Percentiles rank a stretch among this genome's conserved stretches.
Evolutionary conservation across 2,113 vertebrate species (phyloP).

Genomic region (Chloroceryle aenea): DNA sequence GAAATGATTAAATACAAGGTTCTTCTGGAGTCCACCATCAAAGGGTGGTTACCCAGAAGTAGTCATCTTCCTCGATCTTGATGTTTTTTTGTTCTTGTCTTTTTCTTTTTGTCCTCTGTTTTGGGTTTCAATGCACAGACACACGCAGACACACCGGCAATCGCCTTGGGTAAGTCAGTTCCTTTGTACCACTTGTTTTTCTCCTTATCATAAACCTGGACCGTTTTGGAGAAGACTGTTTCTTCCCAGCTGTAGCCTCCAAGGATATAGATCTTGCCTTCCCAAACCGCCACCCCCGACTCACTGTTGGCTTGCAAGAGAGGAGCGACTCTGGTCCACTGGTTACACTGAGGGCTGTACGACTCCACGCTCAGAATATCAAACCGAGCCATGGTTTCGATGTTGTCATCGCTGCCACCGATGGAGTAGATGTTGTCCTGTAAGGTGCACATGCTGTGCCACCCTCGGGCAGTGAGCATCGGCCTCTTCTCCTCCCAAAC

Average conservation of each 20-base stretch:
- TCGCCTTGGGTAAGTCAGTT: constrained; percentile 87
- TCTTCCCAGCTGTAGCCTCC: constrained; percentile 97
- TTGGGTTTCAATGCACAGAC: constrained; percentile 84
- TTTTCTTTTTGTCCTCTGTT: constrained; percentile 80
- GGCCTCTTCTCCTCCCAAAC: constrained; percentile 87
- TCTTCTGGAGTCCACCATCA: not conserved
- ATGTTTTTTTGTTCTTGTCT: constrained; percentile 66
- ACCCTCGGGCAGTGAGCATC: constrained; percentile 89
- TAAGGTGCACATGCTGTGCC: constrained; percentile 96
- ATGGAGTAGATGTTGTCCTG: constrained; percentile 88
- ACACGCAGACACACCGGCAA: constrained; percentile 89
- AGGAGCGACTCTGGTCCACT: constrained; percentile 88
- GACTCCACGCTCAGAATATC: constrained; percentile 92
- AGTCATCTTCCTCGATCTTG: constrained; percentile 71
- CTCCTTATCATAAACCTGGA: constrained; percentile 88
- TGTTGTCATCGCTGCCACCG: constrained; percentile 90
- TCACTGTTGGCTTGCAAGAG: constrained; percentile 92
- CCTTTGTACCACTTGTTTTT: constrained; percentile 85
- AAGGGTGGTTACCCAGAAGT: not conserved
- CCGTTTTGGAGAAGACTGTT: constrained; percentile 87
- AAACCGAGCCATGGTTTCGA: constrained; percentile 90
- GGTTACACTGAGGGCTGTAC: constrained; percentile 85
- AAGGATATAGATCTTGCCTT: constrained; percentile 88
- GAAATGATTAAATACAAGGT: constrained; percentile 26
- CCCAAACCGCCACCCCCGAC: constrained; percentile 88